These are phyloP conservation scores for Cabera pusaria DNA, from an alignment of 2,888 invertebrate species.

Conservation along the genomic window DNA sequence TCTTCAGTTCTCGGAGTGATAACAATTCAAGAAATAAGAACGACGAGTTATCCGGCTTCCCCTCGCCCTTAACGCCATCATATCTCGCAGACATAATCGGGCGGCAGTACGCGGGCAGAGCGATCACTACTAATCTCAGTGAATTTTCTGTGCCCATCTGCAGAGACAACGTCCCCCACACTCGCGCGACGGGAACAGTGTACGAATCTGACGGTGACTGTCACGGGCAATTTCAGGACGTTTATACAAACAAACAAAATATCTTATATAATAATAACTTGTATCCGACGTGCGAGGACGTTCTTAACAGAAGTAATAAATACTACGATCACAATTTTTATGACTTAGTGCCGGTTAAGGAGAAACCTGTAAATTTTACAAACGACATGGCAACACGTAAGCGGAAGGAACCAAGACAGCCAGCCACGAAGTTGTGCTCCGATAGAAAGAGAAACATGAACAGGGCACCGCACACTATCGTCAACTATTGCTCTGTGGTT, in stretches of 20 bases:
- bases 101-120: slow-evolving; percentile 48
- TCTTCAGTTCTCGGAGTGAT: too few species aligned
- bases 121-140: slow-evolving; percentile 28
- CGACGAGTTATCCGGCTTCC: too few species aligned
- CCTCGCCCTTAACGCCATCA: too few species aligned
- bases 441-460: slow-evolving; percentile 40
- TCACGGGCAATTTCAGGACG: slow-evolving; percentile 51
- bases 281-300: slow-evolving; percentile 22
- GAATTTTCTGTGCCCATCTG: slow-evolving; percentile 62
- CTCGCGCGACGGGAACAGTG: not conserved
- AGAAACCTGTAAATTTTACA: slow-evolving; percentile 42
- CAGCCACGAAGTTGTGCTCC: slow-evolving; percentile 38
- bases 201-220: slow-evolving; percentile 57
- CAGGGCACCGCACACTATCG: slow-evolving; percentile 13
- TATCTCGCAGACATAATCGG: slow-evolving; percentile 49
- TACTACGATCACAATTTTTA: slow-evolving; percentile 65
- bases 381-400: slow-evolving; percentile 36
- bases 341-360: slow-evolving; percentile 67
- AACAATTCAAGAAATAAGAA: too few species aligned
- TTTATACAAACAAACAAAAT: too few species aligned
- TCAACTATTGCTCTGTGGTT: slow-evolving; percentile 34
- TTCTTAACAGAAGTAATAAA: slow-evolving; percentile 33
- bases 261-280: too few species aligned
- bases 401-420: slow-evolving; percentile 36
- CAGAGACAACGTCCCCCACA: slow-evolving; percentile 20